phyloP scores from a whole-genome alignment of 2,888 invertebrate species.

The Vandiemenella viatica region DNA sequence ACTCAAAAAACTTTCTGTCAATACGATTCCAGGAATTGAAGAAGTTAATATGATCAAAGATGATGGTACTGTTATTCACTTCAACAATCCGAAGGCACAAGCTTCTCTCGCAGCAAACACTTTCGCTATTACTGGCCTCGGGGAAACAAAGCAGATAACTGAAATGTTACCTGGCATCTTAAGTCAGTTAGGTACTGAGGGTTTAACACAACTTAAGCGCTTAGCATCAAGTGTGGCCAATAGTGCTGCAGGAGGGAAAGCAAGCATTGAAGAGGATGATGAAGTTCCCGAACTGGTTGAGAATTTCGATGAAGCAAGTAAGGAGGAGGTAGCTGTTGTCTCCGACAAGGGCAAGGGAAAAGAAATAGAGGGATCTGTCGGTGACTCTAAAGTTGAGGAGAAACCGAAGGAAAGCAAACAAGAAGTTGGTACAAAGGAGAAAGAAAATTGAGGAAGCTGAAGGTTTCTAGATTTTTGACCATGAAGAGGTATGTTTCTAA shows the following conservation, averaged over 20 bases:
- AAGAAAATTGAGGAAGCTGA: conserved; percentile 5
- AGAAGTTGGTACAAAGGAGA: conserved; percentile 3
- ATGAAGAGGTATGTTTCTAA: conserved; percentile 12
- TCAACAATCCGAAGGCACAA: conserved; percentile 99
- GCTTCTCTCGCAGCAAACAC: conserved; percentile 98
- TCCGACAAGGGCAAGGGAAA: conserved; percentile 13
- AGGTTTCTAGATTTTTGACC: conserved; percentile 1
- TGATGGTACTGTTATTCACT: conserved; percentile 97
- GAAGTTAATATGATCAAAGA: conserved; percentile 99
- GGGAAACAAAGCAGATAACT: conserved; percentile 95
- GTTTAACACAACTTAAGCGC: conserved; percentile 87
- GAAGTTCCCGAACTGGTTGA: conserved; percentile 95
- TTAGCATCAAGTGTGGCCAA: conserved; percentile 51
- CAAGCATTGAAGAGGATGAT: conserved; percentile 60
- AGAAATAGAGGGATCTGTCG: background rate
- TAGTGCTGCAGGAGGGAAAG: conserved; percentile 33
- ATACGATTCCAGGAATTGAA: conserved; percentile 97
- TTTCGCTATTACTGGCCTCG: conserved; percentile 96
- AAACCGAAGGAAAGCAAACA: conserved; percentile 9
- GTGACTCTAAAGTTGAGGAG: conserved; percentile 8
- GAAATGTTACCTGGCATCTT: conserved; percentile 98
- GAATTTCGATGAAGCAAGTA: conserved; percentile 96
- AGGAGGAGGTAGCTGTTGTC: conserved; percentile 50
- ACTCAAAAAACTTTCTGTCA: conserved; percentile 93
- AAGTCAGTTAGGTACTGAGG: conserved; percentile 93